Evolutionary conservation across 1,140 invertebrate genomes (phyloP), one percentile per base, ranked within the genome.

Genomic region (Thaumetopoea pityocampa): DNA sequence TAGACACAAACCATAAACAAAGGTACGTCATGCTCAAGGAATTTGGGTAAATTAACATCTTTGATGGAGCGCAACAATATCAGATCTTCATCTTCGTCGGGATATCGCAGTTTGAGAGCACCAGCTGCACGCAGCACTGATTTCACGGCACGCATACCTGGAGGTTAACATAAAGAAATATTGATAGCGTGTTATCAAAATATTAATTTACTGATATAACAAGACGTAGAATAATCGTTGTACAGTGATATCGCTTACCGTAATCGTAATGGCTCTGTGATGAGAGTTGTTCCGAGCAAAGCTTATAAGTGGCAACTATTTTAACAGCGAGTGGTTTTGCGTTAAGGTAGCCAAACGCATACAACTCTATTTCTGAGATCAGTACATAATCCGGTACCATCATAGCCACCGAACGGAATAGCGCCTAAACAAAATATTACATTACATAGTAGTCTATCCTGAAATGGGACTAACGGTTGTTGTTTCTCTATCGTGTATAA

Each of bases 181-280:
- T n/a, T 12, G 10, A 26, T 5, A 0, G 5, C 4, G 4, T 2
- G 12, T 10, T 6, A 11, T 5, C 5, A 2, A 27, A 8, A 14
- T 15, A 15, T 15, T n/a, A 1, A 24, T 3, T 1, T 4, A 24
- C 8, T 8, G 6, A 7, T 29, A 5, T 29, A 12, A 12, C 15
- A 12, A 15, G 15, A 14, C 26, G 19, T 14, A 7, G 15, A 22
- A 18, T 7, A 28, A 6, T 14, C 0, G 11, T 5, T n/a, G n/a
- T n/a, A n/a, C n/a, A n/a, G n/a, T n/a, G n/a, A 24, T 15, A 28
- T 27, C 7, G 37, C 12, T 42, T 62, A 89, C 95, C 96, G 65
- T 98, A 98, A 89, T 99, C 97, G 69, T 99, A 99, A 87, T 99
- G 97, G 70, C 91, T 92, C 77, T 98, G 96, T 5, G 94, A 96